These are phyloP conservation scores for Aporrectodea caliginosa DNA, from an alignment of 1,140 invertebrate genomes.

Conservation along the genomic window DNA sequence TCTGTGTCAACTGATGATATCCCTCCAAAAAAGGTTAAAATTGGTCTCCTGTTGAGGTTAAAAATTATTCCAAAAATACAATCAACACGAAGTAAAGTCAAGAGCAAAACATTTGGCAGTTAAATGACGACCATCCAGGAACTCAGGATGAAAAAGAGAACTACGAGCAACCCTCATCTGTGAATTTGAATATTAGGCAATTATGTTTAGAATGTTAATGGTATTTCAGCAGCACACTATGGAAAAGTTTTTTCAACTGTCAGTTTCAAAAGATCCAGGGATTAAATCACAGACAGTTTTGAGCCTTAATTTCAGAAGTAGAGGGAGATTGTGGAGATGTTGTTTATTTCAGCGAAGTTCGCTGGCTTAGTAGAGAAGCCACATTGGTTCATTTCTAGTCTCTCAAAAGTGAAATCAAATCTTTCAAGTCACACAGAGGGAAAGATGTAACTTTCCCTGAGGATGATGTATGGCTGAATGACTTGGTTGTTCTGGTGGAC, in stretches of 20 bases:
- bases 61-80: no score
- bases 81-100: no score
- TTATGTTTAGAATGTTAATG: no score
- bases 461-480: conserved; percentile 1
- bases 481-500: neutral
- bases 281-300: conserved; percentile 6
- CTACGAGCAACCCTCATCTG: no score
- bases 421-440: neutral
- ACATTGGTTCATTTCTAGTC: neutral
- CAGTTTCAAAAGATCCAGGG: conserved; percentile 1
- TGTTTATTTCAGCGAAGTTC: conserved; percentile 1
- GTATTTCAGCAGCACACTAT: neutral
- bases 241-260: neutral
- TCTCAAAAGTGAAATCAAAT: neutral
- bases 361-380: neutral
- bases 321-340: neutral
- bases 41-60: no score
- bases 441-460: neutral
- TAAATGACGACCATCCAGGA: no score
- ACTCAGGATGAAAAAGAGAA: no score
- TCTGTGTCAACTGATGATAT: no score
- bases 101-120: no score
- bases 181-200: no score
- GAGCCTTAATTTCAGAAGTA: neutral
- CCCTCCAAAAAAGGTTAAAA: no score